Percentiles rank a stretch among this genome's conserved stretches.
phyloP scores from a whole-genome alignment of 2,113 vertebrate species.

The Oncorhynchus masou region DNA sequence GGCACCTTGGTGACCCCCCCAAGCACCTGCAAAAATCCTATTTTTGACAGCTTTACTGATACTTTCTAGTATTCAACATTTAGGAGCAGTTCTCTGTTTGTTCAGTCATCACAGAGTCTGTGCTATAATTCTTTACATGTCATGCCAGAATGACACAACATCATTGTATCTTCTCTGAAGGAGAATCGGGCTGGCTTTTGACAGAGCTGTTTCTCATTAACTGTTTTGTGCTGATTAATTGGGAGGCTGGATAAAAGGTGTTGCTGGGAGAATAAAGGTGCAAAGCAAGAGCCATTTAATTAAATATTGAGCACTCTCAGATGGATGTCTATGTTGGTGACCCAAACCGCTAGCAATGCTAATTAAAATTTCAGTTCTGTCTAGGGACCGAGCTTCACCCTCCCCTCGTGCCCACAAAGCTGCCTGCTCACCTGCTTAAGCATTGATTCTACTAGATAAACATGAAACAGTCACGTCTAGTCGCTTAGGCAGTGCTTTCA shows the following conservation, averaged over 20 bases:
- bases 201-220: slow-evolving; percentile 60
- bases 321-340: slow-evolving; percentile 65
- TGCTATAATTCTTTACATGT: not conserved
- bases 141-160: not conserved
- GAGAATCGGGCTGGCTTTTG: slow-evolving; percentile 36
- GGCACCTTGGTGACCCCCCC: too few species aligned
- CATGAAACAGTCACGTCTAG: slow-evolving; percentile 28
- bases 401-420: slow-evolving; percentile 12
- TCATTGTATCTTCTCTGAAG: not conserved
- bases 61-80: not conserved
- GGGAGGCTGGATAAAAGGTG: slow-evolving; percentile 63
- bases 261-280: slow-evolving; percentile 57
- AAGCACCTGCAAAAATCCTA: too few species aligned
- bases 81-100: not conserved
- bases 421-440: slow-evolving; percentile 34
- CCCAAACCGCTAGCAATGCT: slow-evolving; percentile 66
- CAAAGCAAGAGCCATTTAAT: slow-evolving; percentile 73
- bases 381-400: slow-evolving; percentile 45
- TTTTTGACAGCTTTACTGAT: too few species aligned
- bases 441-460: slow-evolving; percentile 46
- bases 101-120: not conserved
- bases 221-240: slow-evolving; percentile 64
- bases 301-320: slow-evolving; percentile 70
- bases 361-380: slow-evolving; percentile 70
- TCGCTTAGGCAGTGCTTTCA: slow-evolving; percentile 18